phyloP scores from a whole-genome alignment of 2,113 vertebrate genomes.

The Orcinus orca region DNA sequence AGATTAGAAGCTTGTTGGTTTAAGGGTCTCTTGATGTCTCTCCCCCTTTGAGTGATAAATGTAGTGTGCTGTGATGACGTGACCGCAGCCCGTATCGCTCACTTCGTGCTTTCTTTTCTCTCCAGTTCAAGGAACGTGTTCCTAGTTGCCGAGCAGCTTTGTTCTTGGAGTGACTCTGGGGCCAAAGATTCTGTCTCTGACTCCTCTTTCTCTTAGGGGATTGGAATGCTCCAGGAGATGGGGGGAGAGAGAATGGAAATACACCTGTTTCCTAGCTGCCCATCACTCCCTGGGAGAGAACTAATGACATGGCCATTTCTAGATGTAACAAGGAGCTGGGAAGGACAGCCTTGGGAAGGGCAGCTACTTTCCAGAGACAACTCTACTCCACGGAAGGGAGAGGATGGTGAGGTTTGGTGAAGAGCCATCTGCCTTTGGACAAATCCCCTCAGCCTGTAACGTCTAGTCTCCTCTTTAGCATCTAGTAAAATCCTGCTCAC shows the following conservation, averaged over 20 bases:
- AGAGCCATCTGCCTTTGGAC: not conserved
- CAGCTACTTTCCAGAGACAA: not conserved
- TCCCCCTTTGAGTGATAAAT: not conserved
- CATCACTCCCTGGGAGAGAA: not conserved
- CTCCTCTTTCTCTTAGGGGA: not conserved
- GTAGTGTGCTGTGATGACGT: not conserved
- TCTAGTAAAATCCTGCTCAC: not conserved
- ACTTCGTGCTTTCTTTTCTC: not conserved
- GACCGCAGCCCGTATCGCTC: not conserved
- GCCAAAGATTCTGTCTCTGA: not conserved
- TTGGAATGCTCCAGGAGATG: not conserved
- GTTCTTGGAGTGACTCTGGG: not conserved
- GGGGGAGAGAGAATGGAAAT: not conserved
- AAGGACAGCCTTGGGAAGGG: not conserved
- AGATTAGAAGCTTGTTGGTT: not conserved
- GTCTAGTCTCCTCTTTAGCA: not conserved
- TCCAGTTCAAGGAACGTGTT: not conserved
- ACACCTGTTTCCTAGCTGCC: not conserved
- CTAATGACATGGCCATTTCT: not conserved
- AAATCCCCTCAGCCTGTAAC: not conserved
- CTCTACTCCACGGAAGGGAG: not conserved
- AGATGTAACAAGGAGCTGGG: not conserved
- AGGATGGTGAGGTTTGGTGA: not conserved
- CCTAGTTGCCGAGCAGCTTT: not conserved
- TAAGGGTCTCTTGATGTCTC: not conserved